phyloP scores from a whole-genome alignment of 2,888 invertebrate species.

The Salticus scenicus region DNA sequence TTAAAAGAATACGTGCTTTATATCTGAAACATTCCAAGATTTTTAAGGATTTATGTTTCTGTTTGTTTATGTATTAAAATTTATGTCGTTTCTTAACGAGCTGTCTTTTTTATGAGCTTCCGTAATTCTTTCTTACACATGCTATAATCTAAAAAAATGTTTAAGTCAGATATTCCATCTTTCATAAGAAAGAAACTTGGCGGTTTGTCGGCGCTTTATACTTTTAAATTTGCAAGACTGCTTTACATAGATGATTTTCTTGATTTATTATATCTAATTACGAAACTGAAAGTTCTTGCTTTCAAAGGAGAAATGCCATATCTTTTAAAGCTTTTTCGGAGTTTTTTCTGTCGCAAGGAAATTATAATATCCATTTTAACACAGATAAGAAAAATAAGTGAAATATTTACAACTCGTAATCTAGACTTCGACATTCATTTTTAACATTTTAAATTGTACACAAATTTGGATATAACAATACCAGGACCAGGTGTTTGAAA shows the following conservation, averaged over 20 bases:
- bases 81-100: neutral
- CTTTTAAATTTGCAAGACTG: neutral
- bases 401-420: no score
- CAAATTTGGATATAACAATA: no score
- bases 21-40: no score
- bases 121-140: neutral
- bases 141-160: neutral
- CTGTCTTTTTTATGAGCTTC: neutral
- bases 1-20: no score
- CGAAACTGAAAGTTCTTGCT: neutral
- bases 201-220: neutral
- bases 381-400: no score
- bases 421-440: no score
- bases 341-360: no score
- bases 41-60: neutral
- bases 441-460: no score
- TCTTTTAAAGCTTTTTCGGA: neutral
- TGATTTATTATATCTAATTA: neutral
- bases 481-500: no score
- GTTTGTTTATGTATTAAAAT: neutral
- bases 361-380: conserved; percentile 1
- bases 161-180: neutral
- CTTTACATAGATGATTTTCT: neutral
- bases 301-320: neutral
- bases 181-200: neutral